Percentiles rank a stretch among this genome's conserved stretches.
phyloP scores from a whole-genome alignment of 2,797 vertebrate species.

The Syngnathus rostellatus region DNA sequence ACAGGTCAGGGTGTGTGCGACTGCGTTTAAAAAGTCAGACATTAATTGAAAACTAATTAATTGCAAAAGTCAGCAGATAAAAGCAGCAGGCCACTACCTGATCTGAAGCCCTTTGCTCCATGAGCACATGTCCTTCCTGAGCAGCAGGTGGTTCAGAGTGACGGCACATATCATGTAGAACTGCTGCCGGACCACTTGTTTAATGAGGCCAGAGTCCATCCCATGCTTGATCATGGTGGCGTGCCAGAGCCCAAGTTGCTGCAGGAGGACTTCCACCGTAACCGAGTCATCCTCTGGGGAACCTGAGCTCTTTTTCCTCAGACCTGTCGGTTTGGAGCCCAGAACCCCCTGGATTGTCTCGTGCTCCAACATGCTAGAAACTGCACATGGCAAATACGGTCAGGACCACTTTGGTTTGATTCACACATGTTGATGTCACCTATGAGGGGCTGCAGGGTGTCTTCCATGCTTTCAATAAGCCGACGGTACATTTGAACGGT shows the following conservation, averaged over 20 bases:
- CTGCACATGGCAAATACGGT: conserved; percentile 49
- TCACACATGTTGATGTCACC: conserved; percentile 55
- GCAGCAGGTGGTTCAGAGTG: conserved; percentile 90
- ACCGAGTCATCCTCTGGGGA: conserved; percentile 75
- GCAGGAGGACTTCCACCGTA: conserved; percentile 83
- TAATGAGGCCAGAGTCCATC: conserved; percentile 81
- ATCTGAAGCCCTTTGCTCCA: conserved; percentile 99
- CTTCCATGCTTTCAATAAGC: conserved; percentile 84
- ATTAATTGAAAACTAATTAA: not conserved
- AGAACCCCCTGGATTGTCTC: conserved; percentile 88
- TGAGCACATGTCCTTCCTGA: conserved; percentile 97
- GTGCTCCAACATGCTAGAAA: conserved; percentile 92
- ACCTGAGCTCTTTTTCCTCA: conserved; percentile 83
- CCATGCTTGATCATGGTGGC: conserved; percentile 85
- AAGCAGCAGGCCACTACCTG: conserved; percentile 59
- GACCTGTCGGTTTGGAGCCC: conserved; percentile 87
- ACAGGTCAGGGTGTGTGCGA: conserved; percentile 3
- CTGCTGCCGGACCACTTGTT: conserved; percentile 85
- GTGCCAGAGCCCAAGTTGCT: conserved; percentile 80
- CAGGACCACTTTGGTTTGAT: not conserved
- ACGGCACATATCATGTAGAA: conserved; percentile 87
- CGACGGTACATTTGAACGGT: conserved; percentile 95
- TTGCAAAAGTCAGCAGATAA: not conserved
- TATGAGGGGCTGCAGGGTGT: conserved; percentile 85
- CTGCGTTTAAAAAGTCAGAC: not conserved